Base-by-base conservation (phyloP, 2,797 vertebrate species). In the Falco concolor region DNA sequence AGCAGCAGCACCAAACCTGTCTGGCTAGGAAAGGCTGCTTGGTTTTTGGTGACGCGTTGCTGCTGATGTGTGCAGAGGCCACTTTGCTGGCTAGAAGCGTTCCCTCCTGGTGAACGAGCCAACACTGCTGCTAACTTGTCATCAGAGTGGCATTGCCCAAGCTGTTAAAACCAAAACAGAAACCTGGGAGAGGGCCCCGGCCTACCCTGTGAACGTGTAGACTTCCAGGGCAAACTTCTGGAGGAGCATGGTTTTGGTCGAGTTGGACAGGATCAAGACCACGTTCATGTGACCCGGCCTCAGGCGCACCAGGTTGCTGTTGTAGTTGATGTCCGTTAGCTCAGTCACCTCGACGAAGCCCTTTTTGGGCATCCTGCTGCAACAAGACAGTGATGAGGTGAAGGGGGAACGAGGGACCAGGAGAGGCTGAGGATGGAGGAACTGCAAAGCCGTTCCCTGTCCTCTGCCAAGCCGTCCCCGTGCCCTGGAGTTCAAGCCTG, bases 211-310 rank as follows among this genome's bases (percentile, higher is more conserved):
- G 97, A 99, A 99, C 0, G 98, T 98, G 97, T 99, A 99, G 72
- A 99, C 99, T 95, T 99, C 99, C 92, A 99, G 97, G 73, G 99
- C 99, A 30, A 99, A 99, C 95, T 99, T 99, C 98, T 99, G 99
- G 9, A 99, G 99, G 23, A 99, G 98, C 47, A 98, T 96, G 36
- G 99, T 99, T 97, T 99, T 99, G 92, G 99, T 99, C 50, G 98
- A 95, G 50, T 98, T 98, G 1, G 99, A 99, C 45, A 99, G 98
- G 80, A 99, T 98, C 91, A 99, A 98, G 83, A 99, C 99, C n/a
- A 99, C 98, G 4, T 99, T 99, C 96, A 99, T 99, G 97, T 99
- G 99, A 12, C 99, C 99, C 0, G 99, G 99, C 93, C 99, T 98
- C 96, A 99, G 97, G 91, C 98, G 99, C 30, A 99, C 99, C 96